Evolutionary conservation across 1,140 invertebrate genomes (phyloP), one percentile per base, ranked within the genome.

Genomic region (Philopotamus ludificatus): DNA sequence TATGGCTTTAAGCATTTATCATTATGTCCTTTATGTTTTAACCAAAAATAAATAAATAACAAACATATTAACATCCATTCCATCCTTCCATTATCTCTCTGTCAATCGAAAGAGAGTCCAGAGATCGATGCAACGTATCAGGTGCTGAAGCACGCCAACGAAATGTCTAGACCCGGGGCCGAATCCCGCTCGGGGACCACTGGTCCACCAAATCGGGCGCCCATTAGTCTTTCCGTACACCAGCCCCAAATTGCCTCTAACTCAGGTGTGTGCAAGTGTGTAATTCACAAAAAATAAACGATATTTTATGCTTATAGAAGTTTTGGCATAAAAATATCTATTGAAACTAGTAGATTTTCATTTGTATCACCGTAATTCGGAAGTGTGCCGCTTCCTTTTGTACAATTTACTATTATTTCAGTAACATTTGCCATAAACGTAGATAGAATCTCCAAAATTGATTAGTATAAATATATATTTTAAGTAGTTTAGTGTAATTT

Each of bases 51-150:
- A n/a, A n/a, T n/a, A n/a, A n/a, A n/a, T n/a, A n/a, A 18, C 9
- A 4, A 45, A 15, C 9, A 8, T 8, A 50, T 22, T 22, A 22
- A 50, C 23, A 25, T 21, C 3, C 47, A 10, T 50, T 18, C 4
- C 15, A 3, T 21, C 4, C 47, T 3, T 50, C 47, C n/a, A n/a
- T 3, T 50, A 16, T 18, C 47, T 20, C 15, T 3, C 42, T 3
- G n/a, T 18, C 42, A 3, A 39, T 39, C 58, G 44, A 53, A n/a
- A 79, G 79, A 79, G 74, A 63, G 66, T 50, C 66, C 78, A 78
- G 89, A 92, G 83, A 87, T 93, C 82, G 92, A 95, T 84, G 87
- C 89, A 79, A 92, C 91, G 75, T 95, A 95, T 83, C 92, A 93
- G 84, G 91, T 94, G 75, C 85, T 95, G 82, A 94, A 94, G 84